A percentile compares a stretch with the other conserved stretches of the same genome.
Evolutionary conservation across 2,888 invertebrate species (phyloP).

Genomic region (Tupiocoris notatus): DNA sequence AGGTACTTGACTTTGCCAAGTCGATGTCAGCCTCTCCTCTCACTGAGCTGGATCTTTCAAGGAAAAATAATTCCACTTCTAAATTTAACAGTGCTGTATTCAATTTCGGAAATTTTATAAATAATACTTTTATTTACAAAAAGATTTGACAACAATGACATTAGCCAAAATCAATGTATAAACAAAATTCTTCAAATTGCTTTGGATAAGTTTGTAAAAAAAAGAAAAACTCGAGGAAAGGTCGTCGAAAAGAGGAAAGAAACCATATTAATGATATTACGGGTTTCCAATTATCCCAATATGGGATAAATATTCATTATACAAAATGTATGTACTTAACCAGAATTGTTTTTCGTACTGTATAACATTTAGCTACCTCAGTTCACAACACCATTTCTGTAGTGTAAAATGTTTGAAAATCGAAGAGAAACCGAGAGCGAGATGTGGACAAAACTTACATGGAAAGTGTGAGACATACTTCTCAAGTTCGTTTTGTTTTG

Average conservation of each 20-base stretch:
- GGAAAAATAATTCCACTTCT: conserved; percentile 18
- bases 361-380: conserved; percentile 27
- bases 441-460: too few species aligned
- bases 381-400: conserved; percentile 28
- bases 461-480: too few species aligned
- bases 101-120: conserved; percentile 44
- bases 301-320: conserved; percentile 46
- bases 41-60: too few species aligned
- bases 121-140: conserved; percentile 47
- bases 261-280: conserved; percentile 26
- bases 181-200: conserved; percentile 27
- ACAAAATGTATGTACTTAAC: conserved; percentile 41
- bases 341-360: conserved; percentile 19
- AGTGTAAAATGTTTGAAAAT: not conserved
- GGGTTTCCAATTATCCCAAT: conserved; percentile 46
- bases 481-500: too few species aligned
- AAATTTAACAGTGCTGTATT: conserved; percentile 39
- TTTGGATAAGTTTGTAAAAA: conserved; percentile 23
- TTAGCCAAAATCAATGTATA: conserved; percentile 34
- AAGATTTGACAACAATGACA: conserved; percentile 46
- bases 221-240: not conserved
- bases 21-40: too few species aligned
- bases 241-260: conserved; percentile 16
- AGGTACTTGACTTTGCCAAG: too few species aligned
- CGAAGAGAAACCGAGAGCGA: not conserved